Conservation (phyloP, 64 coral and sea anemone genomes). For the Cladopsammia gracilis region DNA sequence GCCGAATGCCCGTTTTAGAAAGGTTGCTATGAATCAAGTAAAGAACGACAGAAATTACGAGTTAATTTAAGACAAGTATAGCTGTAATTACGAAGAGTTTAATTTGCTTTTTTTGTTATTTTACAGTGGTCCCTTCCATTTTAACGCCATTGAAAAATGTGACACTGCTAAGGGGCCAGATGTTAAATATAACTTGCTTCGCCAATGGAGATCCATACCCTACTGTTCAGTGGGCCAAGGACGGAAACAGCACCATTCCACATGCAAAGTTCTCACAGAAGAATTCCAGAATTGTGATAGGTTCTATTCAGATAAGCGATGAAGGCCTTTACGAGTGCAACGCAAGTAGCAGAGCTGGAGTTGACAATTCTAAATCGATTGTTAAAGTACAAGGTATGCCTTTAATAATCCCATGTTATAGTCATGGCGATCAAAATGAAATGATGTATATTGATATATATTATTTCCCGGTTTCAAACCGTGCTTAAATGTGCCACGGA, state of each 20-base stretch:
- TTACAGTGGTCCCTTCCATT: neutral
- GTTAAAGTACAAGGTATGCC: neutral
- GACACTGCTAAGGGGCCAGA: neutral
- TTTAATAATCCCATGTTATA: too few relatives aligned
- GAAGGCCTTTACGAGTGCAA: neutral
- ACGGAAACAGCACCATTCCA: neutral
- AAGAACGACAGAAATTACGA: too few relatives aligned
- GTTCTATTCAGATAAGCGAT: neutral
- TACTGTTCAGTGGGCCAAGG: neutral
- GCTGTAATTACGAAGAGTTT: too few relatives aligned
- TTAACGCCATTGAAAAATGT: neutral
- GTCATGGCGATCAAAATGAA: too few relatives aligned
- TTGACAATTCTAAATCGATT: neutral
- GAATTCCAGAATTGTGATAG: neutral
- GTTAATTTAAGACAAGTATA: too few relatives aligned
- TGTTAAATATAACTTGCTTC: neutral
- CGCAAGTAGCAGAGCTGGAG: neutral
- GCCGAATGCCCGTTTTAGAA: too few relatives aligned
- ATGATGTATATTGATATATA: too few relatives aligned
- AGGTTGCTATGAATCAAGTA: too few relatives aligned
- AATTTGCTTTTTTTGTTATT: neutral
- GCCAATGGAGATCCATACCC: neutral
- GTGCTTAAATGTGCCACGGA: too few relatives aligned
- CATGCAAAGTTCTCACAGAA: neutral
- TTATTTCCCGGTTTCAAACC: too few relatives aligned